Percentiles rank a stretch among this genome's conserved stretches.
Conservation (phyloP, 2,797 vertebrate species). For the Cossypha niveicapilla region DNA sequence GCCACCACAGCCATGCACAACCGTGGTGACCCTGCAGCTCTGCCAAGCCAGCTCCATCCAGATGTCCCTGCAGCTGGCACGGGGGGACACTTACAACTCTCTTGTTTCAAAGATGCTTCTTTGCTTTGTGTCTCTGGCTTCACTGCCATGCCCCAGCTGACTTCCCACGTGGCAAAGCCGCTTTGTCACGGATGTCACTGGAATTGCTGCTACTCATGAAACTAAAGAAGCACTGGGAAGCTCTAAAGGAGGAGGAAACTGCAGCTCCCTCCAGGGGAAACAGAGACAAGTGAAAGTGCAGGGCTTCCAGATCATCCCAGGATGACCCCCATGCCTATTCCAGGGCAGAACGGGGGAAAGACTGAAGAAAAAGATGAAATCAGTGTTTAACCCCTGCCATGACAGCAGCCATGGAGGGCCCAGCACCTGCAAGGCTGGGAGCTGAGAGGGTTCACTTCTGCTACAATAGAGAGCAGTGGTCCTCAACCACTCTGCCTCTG, state of each 20-base stretch:
- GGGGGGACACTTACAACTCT: neutral
- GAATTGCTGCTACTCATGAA: neutral
- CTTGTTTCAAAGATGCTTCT: neutral
- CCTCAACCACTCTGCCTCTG: neutral
- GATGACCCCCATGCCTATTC: neutral
- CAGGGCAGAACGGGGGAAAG: neutral
- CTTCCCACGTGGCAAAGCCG: neutral
- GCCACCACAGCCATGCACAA: fast-evolving
- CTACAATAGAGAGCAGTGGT: neutral
- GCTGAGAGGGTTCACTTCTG: neutral
- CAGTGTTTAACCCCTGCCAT: neutral
- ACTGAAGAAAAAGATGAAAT: neutral
- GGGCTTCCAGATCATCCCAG: neutral
- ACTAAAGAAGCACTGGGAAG: neutral
- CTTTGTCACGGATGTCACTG: neutral
- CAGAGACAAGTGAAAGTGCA: neutral
- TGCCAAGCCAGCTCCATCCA: neutral
- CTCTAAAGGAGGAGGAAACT: neutral
- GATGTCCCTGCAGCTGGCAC: slow-evolving; percentile 4
- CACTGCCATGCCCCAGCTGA: neutral
- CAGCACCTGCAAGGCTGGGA: neutral
- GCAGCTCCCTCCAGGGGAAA: neutral
- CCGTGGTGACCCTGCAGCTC: neutral
- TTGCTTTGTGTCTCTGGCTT: neutral
- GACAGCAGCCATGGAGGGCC: neutral